Base-by-base conservation (phyloP, 1,140 invertebrate genomes). In the Adoxophyes honmai region DNA sequence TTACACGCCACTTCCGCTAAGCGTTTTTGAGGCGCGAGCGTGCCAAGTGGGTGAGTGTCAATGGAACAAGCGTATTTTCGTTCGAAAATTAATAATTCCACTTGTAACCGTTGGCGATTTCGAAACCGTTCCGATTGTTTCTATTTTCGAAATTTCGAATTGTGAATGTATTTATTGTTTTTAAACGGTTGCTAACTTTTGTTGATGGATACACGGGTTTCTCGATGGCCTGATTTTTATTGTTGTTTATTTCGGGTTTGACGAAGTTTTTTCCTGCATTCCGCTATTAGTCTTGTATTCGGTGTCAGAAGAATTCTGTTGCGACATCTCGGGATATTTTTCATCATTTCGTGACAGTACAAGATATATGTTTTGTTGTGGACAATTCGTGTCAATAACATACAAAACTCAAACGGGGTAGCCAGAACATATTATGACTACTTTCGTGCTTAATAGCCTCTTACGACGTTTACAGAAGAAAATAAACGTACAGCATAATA, bases 1-100 rank as follows among this genome's bases (percentile, higher is more conserved):
- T 58, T 34, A 48, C 42, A 28, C 28, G 21, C 42, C 10, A n/a
- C 28, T 48, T 48, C 42, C 42, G 42, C 42, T 14, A 42, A 64
- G 54, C 54, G 54, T 59, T 44, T 52, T 64, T 70, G 55, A 61
- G 59, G 55, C 21, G 8, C n/a, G 36, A 51, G 56, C 54, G 68
- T 83, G 82, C 82, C 82, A 86, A 86, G 69, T 83, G 70, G 77
- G 82, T 81, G 80, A 83, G 72, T 82, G 80, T 81, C 73, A 83
- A 80, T 74, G 68, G 68, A 74, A 71, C 63, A 68, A 57, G 21
- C 42, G 42, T 48, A 48, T 48, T 48, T 48, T 48, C 18, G 42
- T 48, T 21, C 16, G 7, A 16, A 48, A 48, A 48, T 48, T 48
- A 48, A 48, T 33, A 21, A 13, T 48, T 16, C 28, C 16, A 21